Base-by-base conservation (phyloP, 2,797 vertebrate species). In the Cyclopterus lumpus region DNA sequence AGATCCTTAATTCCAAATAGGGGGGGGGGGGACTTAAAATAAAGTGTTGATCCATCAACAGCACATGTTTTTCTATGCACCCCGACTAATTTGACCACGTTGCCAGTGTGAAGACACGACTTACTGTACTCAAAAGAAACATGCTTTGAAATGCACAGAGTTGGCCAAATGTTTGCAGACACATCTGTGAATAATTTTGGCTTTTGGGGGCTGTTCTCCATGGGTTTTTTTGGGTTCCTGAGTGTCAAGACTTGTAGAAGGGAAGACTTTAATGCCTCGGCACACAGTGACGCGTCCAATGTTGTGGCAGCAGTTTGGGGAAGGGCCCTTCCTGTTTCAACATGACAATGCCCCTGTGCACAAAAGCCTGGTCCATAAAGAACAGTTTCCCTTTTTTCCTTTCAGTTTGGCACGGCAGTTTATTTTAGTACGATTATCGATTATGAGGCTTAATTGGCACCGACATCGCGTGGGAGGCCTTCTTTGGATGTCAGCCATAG, bases 321-420 rank as follows among this genome's bases (percentile, higher is more conserved):
- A 73, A 65, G 58, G 59, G 20, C 32, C 44, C 67, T 69, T 80
- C 80, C 51, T 80, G 72, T 79, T 63, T 16, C 32, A 65, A 73
- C 74, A 60, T 16, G 32, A 80, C 65, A 59, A 59, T 30, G 20
- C 16, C 59, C 54, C 42, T 22, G 18, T 46, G 34, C 53, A 48
- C 66, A 69, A 48, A 85, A 12, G 36, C 12, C 26, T 34, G 32
- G 34, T 24, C 38, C 16, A 32, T 18, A 22, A 71, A 65, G 15
- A 63, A 42, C 60, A 8, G 9, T 2, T 26, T 46, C 6, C n/a
- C 24, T 2, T 53, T 53, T 53, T 20, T 61, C 4, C 4, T 12
- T 40, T 5, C 10, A 51, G 55, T 57, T 69, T 49, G 12, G 22
- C 4, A 30, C 22, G n/a, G 42, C 38, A 12, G 38, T 40, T 40